Evolutionary conservation across 2,888 invertebrate species (phyloP).

Genomic region (Cerceris rybyensis): DNA sequence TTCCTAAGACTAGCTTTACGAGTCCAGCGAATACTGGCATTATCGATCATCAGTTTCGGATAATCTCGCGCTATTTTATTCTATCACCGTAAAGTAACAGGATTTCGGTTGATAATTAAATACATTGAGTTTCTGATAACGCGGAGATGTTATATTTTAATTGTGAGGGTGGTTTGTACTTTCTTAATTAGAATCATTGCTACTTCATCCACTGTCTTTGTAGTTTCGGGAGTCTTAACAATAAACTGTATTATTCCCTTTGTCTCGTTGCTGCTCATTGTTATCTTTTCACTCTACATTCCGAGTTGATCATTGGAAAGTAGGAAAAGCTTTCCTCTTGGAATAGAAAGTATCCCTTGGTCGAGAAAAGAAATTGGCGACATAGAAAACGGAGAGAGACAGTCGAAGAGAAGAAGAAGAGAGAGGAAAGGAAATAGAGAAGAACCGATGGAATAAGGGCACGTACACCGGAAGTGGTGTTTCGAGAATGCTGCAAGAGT

Average conservation of each 20-base stretch:
- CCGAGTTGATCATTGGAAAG: constrained; percentile 45
- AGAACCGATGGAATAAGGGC: constrained; percentile 47
- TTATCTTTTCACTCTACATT: constrained; percentile 16
- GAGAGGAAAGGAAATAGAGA: constrained; percentile 4
- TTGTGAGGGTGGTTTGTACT: no score
- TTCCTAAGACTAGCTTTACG: no score
- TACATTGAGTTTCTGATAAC: no score
- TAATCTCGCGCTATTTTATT: no score
- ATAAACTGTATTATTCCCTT: neutral
- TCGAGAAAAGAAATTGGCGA: constrained; percentile 39
- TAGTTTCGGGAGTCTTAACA: neutral
- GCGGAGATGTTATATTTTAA: no score
- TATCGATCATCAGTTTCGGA: no score
- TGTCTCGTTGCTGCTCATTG: neutral
- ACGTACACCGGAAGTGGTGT: constrained; percentile 51
- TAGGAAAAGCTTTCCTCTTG: constrained; percentile 28
- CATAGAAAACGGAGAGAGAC: constrained; percentile 11
- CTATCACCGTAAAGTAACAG: no score
- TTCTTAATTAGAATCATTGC: neutral
- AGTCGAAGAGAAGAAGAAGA: constrained; percentile 29
- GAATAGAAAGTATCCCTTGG: constrained; percentile 31
- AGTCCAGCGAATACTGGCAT: no score
- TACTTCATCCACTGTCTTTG: neutral
- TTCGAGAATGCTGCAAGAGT: constrained; percentile 41
- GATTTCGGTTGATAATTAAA: no score